Evolutionary conservation across 2,888 invertebrate species (phyloP).

Genomic region (Cactoblastis cactorum): DNA sequence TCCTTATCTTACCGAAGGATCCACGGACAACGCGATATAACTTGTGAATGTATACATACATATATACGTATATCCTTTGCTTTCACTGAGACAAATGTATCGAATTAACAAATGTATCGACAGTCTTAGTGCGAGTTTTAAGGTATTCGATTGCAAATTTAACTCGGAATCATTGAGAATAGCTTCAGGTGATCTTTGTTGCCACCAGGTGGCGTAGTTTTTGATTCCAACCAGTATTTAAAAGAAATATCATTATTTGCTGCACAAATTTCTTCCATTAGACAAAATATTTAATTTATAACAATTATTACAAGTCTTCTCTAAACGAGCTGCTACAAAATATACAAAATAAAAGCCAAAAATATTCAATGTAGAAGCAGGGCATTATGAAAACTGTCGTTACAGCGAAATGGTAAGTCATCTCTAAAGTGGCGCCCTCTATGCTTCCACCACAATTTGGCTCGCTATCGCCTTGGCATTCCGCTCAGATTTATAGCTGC

Average conservation of each 20-base stretch:
- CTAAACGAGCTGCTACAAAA: slow-evolving; percentile 16
- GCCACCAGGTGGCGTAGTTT: too few species aligned
- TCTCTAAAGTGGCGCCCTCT: neutral
- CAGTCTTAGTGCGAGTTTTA: too few species aligned
- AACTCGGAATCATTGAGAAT: too few species aligned
- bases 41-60: slow-evolving; percentile 34
- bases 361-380: slow-evolving; percentile 28
- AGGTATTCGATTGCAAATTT: too few species aligned
- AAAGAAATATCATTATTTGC: too few species aligned
- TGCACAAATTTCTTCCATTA: too few species aligned
- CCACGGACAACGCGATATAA: slow-evolving; percentile 48
- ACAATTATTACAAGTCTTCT: too few species aligned
- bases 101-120: neutral
- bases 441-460: slow-evolving; percentile 59
- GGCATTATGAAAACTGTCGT: neutral
- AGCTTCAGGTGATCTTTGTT: too few species aligned
- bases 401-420: slow-evolving; percentile 10
- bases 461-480: slow-evolving; percentile 60
- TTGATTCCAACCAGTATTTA: too few species aligned
- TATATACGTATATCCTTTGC: slow-evolving; percentile 43
- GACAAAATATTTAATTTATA: too few species aligned
- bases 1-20: slow-evolving; percentile 27
- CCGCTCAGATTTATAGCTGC: slow-evolving; percentile 59
- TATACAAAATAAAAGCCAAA: neutral
- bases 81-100: neutral